phyloP scores from a whole-genome alignment of 2,797 vertebrate species.

The Lepus oiostolus region DNA sequence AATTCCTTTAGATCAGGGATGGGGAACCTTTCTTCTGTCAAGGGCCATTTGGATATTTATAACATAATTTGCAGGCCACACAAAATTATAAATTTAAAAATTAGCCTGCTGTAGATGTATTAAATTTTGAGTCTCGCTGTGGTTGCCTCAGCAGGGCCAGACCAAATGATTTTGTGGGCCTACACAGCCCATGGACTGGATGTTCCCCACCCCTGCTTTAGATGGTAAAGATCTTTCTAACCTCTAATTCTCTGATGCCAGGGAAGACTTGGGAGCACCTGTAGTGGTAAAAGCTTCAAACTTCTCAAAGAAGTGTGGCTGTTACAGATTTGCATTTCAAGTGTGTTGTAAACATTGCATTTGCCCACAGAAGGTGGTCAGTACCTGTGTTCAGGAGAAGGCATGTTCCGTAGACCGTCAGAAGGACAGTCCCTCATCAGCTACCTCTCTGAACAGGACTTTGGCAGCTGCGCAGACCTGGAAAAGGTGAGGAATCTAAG shows the following conservation, averaged over 20 bases:
- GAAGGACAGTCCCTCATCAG: constrained; percentile 99
- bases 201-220: too few relatives aligned
- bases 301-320: constrained; percentile 39
- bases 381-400: constrained; percentile 90
- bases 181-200: too few relatives aligned
- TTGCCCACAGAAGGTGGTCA: constrained; percentile 90
- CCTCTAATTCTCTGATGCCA: background rate
- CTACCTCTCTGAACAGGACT: constrained; percentile 99
- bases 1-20: background rate
- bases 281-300: background rate
- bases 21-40: too few relatives aligned
- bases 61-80: too few relatives aligned
- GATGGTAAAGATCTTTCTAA: background rate
- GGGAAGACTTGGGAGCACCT: background rate
- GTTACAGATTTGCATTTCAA: background rate
- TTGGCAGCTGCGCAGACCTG: constrained; percentile 98
- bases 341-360: constrained; percentile 34
- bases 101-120: too few relatives aligned
- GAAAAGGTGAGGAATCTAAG: constrained; percentile 94
- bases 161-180: too few relatives aligned
- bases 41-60: too few relatives aligned
- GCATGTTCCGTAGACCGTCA: constrained; percentile 96
- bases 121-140: too few relatives aligned
- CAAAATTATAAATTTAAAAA: too few relatives aligned
- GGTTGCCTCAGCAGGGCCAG: too few relatives aligned